phyloP scores from a whole-genome alignment of 1,140 invertebrate species.

The Colletes latitarsis region DNA sequence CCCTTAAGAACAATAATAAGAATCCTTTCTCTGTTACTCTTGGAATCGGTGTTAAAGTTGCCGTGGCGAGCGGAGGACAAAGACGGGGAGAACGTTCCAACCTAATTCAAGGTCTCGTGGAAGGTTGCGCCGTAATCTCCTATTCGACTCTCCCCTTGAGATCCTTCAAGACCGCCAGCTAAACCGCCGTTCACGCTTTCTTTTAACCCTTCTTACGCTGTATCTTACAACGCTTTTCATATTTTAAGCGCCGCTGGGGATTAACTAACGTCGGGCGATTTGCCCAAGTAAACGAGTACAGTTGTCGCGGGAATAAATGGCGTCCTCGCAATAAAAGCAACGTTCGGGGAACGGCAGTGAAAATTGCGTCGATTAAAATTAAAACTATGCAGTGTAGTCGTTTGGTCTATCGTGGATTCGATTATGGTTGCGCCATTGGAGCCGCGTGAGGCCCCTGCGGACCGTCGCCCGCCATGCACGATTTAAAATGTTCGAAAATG shows the following conservation, averaged over 20 bases:
- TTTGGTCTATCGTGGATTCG: no score
- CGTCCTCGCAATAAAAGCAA: neutral
- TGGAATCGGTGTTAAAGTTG: constrained; percentile 74
- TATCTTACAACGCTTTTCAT: constrained; percentile 33
- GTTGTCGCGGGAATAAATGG: neutral
- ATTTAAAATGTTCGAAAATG: no score
- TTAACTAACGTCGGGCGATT: constrained; percentile 12
- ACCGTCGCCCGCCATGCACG: no score
- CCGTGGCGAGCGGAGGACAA: constrained; percentile 56
- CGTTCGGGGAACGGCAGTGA: neutral
- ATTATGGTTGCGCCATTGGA: no score
- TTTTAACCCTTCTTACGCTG: constrained; percentile 57
- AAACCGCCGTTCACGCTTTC: constrained; percentile 64
- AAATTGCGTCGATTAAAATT: neutral
- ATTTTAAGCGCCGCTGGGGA: constrained; percentile 28
- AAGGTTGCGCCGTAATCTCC: constrained; percentile 70
- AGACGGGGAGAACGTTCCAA: constrained; percentile 45
- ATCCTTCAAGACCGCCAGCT: constrained; percentile 36
- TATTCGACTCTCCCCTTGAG: constrained; percentile 46
- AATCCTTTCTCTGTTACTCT: constrained; percentile 76
- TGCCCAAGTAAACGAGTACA: neutral
- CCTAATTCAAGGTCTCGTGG: constrained; percentile 67
- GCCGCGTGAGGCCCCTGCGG: no score
- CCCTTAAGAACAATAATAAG: constrained; percentile 81
- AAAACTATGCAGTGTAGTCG: no score